Base-by-base conservation (phyloP, 2,888 invertebrate genomes). In the Mechanitis messenoides region DNA sequence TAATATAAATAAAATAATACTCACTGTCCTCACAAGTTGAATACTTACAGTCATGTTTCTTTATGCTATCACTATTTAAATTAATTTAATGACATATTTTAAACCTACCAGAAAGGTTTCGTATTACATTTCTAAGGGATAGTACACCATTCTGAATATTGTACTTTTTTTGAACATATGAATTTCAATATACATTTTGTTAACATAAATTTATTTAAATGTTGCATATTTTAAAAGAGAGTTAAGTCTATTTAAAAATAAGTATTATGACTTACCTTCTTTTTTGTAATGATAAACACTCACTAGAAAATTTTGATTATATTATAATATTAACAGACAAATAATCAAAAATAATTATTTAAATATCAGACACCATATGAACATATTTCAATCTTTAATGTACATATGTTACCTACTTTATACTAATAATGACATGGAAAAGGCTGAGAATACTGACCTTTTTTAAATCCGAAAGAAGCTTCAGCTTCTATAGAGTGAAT, bases 1-100 rank as follows among this genome's bases (percentile, higher is more conserved):
- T 58, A 57, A n/a, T 56, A 63, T 45, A 20, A 20, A 68, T 69
- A 75, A 79, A 80, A 71, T 74, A 74, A 84, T 85, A 85, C 85
- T 82, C 83, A 77, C 70, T 67, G 63, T 69, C 69, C 45, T 47
- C 55, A 45, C 20, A 46, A 58, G 20, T 42, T 42, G 50, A 56
- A 63, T 67, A 65, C 63, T 67, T 67, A 63, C 33, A 53, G 12
- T 47, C 55, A 53, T 58, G 58, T 53, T 56, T 45, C 42, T 50
- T 42, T 58, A 45, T 53, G 68, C 62, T 64, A 61, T 61, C 60
- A 56, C 55, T 46, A 38, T 42, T 9, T 42, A 42, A 9, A 3
- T 42, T 42, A 9, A 42, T 42, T 9, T 9, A 42, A 9, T 42
- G 35, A 9, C 42, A 9, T 42, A 9, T 42, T 42, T 9, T 9